Percentiles rank a stretch among this genome's conserved stretches.
Conservation (phyloP, 2,797 vertebrate species). For the Mastacembelus armatus region DNA sequence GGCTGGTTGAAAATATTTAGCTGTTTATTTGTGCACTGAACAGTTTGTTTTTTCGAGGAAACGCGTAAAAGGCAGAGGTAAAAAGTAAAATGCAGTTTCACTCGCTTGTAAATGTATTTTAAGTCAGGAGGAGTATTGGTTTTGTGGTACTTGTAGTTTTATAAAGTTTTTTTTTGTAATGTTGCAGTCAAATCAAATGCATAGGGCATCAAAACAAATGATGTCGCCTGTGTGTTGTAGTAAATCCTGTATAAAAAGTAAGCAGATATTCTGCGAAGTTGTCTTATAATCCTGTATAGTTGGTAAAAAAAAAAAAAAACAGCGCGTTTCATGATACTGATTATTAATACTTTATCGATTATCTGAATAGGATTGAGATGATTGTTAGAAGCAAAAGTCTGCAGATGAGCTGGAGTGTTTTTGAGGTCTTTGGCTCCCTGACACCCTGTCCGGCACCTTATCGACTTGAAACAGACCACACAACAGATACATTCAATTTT, state of each 20-base stretch:
- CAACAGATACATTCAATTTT: slow-evolving; percentile 57
- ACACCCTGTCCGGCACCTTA: slow-evolving; percentile 56
- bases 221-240: not conserved
- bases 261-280: not conserved
- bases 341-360: slow-evolving; percentile 24
- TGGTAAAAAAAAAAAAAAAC: slow-evolving; percentile 24
- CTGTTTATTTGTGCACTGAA: no score
- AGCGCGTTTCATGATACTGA: not conserved
- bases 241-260: not conserved
- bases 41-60: not conserved
- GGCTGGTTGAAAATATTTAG: no score
- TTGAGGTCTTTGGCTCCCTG: slow-evolving; percentile 23
- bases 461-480: slow-evolving; percentile 69
- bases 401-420: slow-evolving; percentile 10
- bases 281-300: not conserved
- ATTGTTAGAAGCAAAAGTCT: slow-evolving; percentile 1
- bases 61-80: not conserved
- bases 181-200: not conserved
- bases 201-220: not conserved
- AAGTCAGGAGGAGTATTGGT: not conserved
- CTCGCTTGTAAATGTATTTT: not conserved
- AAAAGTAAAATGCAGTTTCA: not conserved
- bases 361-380: slow-evolving; percentile 15
- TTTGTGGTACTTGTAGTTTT: not conserved
- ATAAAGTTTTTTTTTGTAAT: slow-evolving; percentile 12